These are phyloP conservation scores for Dicyrtoma fusca DNA, from an alignment of 2,888 invertebrate genomes.

Conservation along the genomic window DNA sequence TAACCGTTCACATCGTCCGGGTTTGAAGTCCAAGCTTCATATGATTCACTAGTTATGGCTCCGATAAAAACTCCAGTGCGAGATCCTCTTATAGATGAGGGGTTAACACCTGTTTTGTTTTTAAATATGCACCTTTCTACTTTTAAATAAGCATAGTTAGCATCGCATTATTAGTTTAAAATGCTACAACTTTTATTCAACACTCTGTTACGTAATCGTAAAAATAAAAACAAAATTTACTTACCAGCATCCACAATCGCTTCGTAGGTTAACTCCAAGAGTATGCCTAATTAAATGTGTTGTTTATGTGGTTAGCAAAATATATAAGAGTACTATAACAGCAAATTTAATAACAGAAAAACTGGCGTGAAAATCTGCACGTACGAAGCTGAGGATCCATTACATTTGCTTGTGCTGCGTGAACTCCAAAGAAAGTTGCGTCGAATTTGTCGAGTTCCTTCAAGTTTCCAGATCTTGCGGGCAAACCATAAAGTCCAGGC, in stretches of 20 bases:
- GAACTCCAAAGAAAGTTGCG: slow-evolving; percentile 80
- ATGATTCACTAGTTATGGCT: slow-evolving; percentile 49
- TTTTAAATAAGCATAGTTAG: too few relatives aligned
- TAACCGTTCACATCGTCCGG: slow-evolving; percentile 52
- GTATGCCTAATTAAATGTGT: slow-evolving; percentile 67
- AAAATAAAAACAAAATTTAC: too few relatives aligned
- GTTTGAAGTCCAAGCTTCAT: slow-evolving; percentile 50
- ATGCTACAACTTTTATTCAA: too few relatives aligned
- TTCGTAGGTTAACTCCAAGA: slow-evolving; percentile 91
- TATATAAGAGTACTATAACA: background rate
- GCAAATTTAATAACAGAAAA: too few relatives aligned
- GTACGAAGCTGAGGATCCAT: slow-evolving; percentile 84
- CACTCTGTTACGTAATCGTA: too few relatives aligned
- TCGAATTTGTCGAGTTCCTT: slow-evolving; percentile 81
- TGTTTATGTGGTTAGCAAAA: too few relatives aligned
- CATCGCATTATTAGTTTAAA: too few relatives aligned
- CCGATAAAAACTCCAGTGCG: slow-evolving; percentile 60
- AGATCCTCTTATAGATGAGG: slow-evolving; percentile 78
- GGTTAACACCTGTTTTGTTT: slow-evolving; percentile 76
- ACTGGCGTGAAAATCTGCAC: background rate
- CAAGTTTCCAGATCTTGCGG: slow-evolving; percentile 78
- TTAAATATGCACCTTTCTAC: too few relatives aligned
- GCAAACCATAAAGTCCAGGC: slow-evolving; percentile 62
- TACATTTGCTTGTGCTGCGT: slow-evolving; percentile 82
- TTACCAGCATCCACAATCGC: slow-evolving; percentile 82